Base-by-base conservation (phyloP, 2,888 invertebrate genomes). In the Druceiella hillmani region DNA sequence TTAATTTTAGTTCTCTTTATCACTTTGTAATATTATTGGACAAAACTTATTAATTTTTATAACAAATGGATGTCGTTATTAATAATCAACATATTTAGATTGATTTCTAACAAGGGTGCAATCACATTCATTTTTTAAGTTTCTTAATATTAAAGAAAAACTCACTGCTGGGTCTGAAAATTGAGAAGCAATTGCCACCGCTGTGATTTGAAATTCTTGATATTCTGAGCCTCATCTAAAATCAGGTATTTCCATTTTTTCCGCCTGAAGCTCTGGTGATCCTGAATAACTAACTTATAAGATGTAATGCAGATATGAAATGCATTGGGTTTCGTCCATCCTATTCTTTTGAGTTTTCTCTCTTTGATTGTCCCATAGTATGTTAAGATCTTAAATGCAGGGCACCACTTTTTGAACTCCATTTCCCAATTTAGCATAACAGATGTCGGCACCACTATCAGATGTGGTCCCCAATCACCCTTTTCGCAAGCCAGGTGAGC, bases 401-500 rank as follows among this genome's bases (percentile, higher is more conserved):
- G 99, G 64, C 97, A 98, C 99, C 99, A 99, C 65, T 98, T 98
- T 66, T 99, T 98, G 58, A 95, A 89, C 67, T 99, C 99, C 91
- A 98, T 93, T 73, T 99, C 99, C 99, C 99, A 99, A 70, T 99
- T 99, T 44, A 99, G 77, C 87, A 99, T 95, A 33, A 99, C 98
- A 49, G 97, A 97, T 10, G 99, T 99, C 41, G 99, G 99, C 49
- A 99, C 99, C 45, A 99, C 89, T 50, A 99, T 94, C 14, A 99
- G 76, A 76, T 99, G 99, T 36, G 99, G 99, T 17, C 99, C 99
- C 99, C 99, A 99, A 59, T 92, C 85, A 49, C 75, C 78, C 56
- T 84, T 84, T 55, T 91, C 92, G 54, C 91, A 89, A 13, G 97
- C 97, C 50, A 97, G 71, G 71, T 97, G 94, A 14, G 94, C 92